Conservation (phyloP, 1,140 invertebrate genomes). For the Latrodectus geometricus region DNA sequence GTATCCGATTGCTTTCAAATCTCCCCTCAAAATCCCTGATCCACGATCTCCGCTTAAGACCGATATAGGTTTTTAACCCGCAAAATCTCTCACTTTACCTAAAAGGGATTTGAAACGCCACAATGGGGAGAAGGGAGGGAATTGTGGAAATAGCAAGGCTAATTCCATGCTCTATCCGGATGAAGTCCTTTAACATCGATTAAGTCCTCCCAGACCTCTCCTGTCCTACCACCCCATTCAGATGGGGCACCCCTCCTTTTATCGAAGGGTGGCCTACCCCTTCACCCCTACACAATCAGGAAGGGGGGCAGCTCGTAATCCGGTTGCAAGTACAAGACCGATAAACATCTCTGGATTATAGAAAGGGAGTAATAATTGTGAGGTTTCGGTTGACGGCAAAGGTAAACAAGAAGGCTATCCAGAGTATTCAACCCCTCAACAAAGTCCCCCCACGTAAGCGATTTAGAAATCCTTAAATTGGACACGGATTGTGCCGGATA, state of each 20-base stretch:
- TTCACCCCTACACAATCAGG: background rate
- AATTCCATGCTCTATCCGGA: background rate
- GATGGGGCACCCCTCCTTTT: background rate
- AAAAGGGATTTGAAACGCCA: slow-evolving; percentile 44
- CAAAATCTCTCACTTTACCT: slow-evolving; percentile 57
- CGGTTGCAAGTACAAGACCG: slow-evolving; percentile 55
- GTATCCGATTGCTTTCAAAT: slow-evolving; percentile 12
- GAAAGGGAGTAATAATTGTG: slow-evolving; percentile 46
- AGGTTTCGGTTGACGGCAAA: slow-evolving; percentile 41
- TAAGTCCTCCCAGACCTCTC: slow-evolving; percentile 31
- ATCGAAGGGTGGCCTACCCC: background rate
- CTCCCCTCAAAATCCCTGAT: background rate
- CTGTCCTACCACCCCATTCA: background rate
- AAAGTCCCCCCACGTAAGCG: background rate
- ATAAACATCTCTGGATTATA: slow-evolving; percentile 50
- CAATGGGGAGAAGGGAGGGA: slow-evolving; percentile 14
- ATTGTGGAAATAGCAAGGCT: slow-evolving; percentile 7
- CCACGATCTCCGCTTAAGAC: background rate
- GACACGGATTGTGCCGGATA: slow-evolving; percentile 44
- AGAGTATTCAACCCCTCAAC: too few species aligned
- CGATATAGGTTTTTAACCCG: slow-evolving; percentile 28
- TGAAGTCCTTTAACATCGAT: slow-evolving; percentile 48
- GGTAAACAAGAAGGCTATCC: slow-evolving; percentile 44
- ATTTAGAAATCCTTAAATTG: background rate
- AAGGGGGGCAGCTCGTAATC: slow-evolving; percentile 24